Evolutionary conservation across 2,113 vertebrate species (phyloP), one percentile per base, ranked within the genome.

Genomic region (Engraulis encrasicolus): DNA sequence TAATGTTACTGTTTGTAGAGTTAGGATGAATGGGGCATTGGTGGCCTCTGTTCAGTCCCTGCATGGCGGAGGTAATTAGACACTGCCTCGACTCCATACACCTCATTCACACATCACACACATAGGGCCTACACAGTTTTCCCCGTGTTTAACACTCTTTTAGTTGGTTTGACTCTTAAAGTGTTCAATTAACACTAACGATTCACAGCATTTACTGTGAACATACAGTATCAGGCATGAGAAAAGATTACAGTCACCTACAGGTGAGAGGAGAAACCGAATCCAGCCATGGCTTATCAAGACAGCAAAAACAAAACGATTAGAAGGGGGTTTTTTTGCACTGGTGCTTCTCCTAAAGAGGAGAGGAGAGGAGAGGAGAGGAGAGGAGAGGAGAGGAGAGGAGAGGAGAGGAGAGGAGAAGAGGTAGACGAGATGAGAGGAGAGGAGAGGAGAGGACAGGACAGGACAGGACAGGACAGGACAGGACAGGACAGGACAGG

Each of bases 361-460:
- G 89, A 89, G 92, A 89, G 86, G 92, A 34, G 61, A 36, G n/a
- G n/a, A n/a, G n/a, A n/a, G n/a, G n/a, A n/a, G n/a, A n/a, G 89
- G 92, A 92, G 93, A 92, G 91, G 18, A 79, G 74, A 5, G 31
- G 20, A 37, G 15, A 36, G n/a, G 38, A 77, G 84, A 81, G 84
- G 81, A 48, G 84, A 81, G 85, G 79, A 88, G 58, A 81, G 87
- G 86, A 86, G 14, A 50, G 82, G 81, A 81, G 71, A 77, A 78
- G 52, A 79, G 31, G 78, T 2, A 78, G 27, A 89, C 79, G 87
- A 89, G 87, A 83, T 78, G 82, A 15, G 83, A 85, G 88, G 82
- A 3, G 82, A 84, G 88, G 82, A 88, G 90, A 90, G 86, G 89
- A 89, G 88, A 89, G 89, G 87, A 88, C 89, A 89, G 87, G 40